Conservation (phyloP, 1,140 invertebrate genomes). For the Lucilia cuprina region DNA sequence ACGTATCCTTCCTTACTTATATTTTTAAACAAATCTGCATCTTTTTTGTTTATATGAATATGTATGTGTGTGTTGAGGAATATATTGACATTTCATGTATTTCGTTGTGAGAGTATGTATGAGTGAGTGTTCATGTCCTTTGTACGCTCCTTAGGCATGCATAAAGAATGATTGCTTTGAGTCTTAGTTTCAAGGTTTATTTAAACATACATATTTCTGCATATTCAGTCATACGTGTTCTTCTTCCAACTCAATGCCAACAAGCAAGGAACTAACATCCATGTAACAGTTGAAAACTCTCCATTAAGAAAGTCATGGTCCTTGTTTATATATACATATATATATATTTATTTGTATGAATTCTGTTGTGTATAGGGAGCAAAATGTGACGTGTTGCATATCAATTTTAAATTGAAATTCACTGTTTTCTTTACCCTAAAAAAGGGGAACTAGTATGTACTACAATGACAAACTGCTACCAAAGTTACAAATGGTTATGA, state of each 20-base stretch:
- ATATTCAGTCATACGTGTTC: background rate
- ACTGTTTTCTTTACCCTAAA: constrained; percentile 9
- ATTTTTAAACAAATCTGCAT: too few species aligned
- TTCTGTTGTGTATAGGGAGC: background rate
- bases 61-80: background rate
- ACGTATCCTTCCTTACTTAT: background rate
- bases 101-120: background rate
- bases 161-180: constrained; percentile 7
- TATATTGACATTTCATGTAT: constrained; percentile 21
- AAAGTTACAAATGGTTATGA: background rate
- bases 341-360: background rate
- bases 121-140: background rate
- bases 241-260: background rate
- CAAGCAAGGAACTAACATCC: background rate
- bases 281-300: background rate
- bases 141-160: background rate
- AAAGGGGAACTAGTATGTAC: background rate
- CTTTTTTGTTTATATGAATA: background rate
- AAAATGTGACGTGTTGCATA: constrained; percentile 24
- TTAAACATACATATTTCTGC: background rate
- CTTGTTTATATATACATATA: too few species aligned
- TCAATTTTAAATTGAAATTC: constrained; percentile 24
- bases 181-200: constrained; percentile 13
- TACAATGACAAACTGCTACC: background rate
- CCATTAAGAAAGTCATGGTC: background rate